These are phyloP conservation scores for Hepsetus odoe DNA, from an alignment of 2,113 vertebrate genomes.

Conservation along the genomic window DNA sequence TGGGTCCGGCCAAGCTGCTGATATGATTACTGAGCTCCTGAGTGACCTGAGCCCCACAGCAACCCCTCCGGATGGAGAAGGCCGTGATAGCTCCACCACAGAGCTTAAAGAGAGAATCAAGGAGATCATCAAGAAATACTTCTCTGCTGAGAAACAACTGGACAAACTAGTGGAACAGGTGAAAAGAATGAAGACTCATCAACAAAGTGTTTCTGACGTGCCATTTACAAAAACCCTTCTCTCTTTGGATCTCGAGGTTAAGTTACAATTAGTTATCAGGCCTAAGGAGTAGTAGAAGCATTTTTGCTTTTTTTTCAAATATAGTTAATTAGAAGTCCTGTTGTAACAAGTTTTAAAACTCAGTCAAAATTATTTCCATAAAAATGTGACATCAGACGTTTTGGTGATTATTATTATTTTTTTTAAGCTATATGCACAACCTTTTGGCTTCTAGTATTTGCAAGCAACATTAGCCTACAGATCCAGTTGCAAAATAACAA, in stretches of 20 bases:
- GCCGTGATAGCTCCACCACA: conserved; percentile 26
- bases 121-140: conserved; percentile 66
- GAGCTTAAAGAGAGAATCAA: conserved; percentile 57
- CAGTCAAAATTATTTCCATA: too few relatives aligned
- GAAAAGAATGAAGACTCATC: conserved; percentile 14
- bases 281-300: too few relatives aligned
- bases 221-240: neutral
- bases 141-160: conserved; percentile 60
- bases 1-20: conserved; percentile 81
- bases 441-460: too few relatives aligned
- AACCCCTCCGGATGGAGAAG: conserved; percentile 24
- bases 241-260: neutral
- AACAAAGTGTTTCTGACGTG: neutral
- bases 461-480: too few relatives aligned
- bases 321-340: too few relatives aligned
- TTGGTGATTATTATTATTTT: too few relatives aligned
- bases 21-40: conserved; percentile 78
- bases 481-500: too few relatives aligned
- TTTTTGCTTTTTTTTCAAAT: too few relatives aligned
- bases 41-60: conserved; percentile 56
- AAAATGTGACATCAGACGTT: too few relatives aligned
- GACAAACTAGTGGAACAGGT: conserved; percentile 70
- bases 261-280: too few relatives aligned
- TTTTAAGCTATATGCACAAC: too few relatives aligned
- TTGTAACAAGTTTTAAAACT: too few relatives aligned